phyloP scores from a whole-genome alignment of 37 sponge, comb jelly and placozoan genomes.

The Geodia barretti region DNA sequence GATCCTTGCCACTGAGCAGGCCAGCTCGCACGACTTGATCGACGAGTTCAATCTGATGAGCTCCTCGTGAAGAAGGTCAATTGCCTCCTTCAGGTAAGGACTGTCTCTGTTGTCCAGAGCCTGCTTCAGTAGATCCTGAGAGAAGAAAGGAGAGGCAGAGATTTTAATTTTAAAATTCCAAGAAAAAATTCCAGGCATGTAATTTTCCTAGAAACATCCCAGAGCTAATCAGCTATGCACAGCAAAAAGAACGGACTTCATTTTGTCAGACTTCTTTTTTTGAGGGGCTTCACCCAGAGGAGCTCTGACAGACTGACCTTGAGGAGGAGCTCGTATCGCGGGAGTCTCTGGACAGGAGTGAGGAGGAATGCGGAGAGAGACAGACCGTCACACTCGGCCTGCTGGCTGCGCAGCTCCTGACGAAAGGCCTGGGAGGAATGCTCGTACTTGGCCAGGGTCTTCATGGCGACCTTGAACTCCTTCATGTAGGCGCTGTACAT shows the following conservation, averaged over 20 bases:
- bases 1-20: constrained; percentile 31
- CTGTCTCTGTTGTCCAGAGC: constrained; percentile 43
- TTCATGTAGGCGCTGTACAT: constrained; percentile 69
- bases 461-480: constrained; percentile 58
- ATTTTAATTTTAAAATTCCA: no score
- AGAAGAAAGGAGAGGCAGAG: neutral
- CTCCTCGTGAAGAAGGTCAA: constrained; percentile 29
- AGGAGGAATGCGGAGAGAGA: constrained; percentile 56
- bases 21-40: constrained; percentile 58
- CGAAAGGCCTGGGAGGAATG: constrained; percentile 26
- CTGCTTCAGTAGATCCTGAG: constrained; percentile 52
- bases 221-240: neutral
- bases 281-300: neutral
- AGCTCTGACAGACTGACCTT: constrained; percentile 48
- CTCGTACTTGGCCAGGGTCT: constrained; percentile 49
- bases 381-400: constrained; percentile 47
- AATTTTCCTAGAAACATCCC: neutral
- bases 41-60: constrained; percentile 52
- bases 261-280: neutral
- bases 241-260: neutral
- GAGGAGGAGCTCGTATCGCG: constrained; percentile 67
- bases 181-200: no score
- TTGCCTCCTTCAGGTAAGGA: constrained; percentile 22
- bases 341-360: constrained; percentile 74
- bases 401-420: constrained; percentile 5